Base-by-base conservation (phyloP, 2,888 invertebrate genomes). In the Heliconius cydno region DNA sequence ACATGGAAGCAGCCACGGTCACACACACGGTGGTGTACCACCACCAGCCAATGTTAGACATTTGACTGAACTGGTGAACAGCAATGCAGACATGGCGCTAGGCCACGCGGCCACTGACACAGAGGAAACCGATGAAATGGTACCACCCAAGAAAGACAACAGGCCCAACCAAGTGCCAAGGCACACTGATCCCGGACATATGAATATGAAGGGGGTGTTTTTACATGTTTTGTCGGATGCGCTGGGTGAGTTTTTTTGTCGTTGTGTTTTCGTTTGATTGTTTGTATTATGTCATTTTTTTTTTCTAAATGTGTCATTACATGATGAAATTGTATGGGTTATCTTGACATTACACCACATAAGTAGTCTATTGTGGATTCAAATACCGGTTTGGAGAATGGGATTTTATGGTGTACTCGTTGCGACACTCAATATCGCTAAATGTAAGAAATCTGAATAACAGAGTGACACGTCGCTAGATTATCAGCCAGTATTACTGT, bases 141-240 rank as follows among this genome's bases (percentile, higher is more conserved):
- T 94, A 0, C 92, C 92, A 60, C 92, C 92, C 1, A 92, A 90
- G 77, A 83, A 87, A 0, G 87, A 86, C 76, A 91, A 91, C 81
- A 78, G 86, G 38, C 87, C 92, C 82, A 91, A 91, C 74, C 91
- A 93, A 81, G 86, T 93, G 95, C 89, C 92, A 0, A 87, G 88
- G 78, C 85, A 88, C 2, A 79, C 91, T 0, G 96, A 97, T 88
- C 96, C 97, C 0, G 97, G 97, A 4, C 98, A 99, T 90, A 97
- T 99, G 97, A 99, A 99, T 90, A 99, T 99, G 99, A 97, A 98
- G 78, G 99, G 99, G n/a, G 99, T 99, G n/a, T 99, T 99, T 91
- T 95, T 99, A 78, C 99, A 99, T 90, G 98, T 99, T 7, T 93
- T 99, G 63, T 99, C 99, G 73, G 99, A 99, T 94, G 99, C 99